A percentile compares a stretch with the other conserved stretches of the same genome.
phyloP scores from a whole-genome alignment of 1,140 invertebrate genomes.

The Cherax destructor region DNA sequence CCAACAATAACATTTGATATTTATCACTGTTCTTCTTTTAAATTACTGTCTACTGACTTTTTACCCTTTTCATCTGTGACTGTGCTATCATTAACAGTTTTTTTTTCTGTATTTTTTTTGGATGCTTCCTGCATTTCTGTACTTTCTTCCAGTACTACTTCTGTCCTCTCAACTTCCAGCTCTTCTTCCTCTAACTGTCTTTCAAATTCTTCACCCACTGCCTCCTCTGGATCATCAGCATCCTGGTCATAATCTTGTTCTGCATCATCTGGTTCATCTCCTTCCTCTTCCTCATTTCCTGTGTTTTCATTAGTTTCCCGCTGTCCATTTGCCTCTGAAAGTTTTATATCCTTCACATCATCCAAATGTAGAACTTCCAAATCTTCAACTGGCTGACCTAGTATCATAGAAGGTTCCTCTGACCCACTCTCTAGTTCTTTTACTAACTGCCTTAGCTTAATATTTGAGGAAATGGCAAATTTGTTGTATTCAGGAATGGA shows the following conservation, averaged over 20 bases:
- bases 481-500: conserved; percentile 72
- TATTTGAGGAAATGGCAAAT: conserved; percentile 70
- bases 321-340: conserved; percentile 20
- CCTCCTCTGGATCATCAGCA: conserved; percentile 9
- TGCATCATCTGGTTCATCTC: conserved; percentile 22
- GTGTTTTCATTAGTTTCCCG: conserved; percentile 34
- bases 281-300: conserved; percentile 28
- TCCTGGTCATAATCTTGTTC: conserved; percentile 36
- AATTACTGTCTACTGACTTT: background rate
- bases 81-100: background rate
- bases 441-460: conserved; percentile 69
- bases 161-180: background rate
- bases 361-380: conserved; percentile 36
- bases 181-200: background rate
- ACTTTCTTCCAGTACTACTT: background rate
- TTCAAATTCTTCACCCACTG: conserved; percentile 6
- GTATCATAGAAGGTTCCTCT: conserved; percentile 51
- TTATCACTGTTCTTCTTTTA: background rate
- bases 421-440: conserved; percentile 64
- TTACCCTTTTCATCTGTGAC: background rate
- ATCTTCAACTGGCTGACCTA: conserved; percentile 24
- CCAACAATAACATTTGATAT: background rate
- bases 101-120: background rate
- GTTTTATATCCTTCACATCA: conserved; percentile 26
- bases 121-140: background rate